Conservation (phyloP, 2,797 vertebrate genomes). For the Rhyacichthys aspro region DNA sequence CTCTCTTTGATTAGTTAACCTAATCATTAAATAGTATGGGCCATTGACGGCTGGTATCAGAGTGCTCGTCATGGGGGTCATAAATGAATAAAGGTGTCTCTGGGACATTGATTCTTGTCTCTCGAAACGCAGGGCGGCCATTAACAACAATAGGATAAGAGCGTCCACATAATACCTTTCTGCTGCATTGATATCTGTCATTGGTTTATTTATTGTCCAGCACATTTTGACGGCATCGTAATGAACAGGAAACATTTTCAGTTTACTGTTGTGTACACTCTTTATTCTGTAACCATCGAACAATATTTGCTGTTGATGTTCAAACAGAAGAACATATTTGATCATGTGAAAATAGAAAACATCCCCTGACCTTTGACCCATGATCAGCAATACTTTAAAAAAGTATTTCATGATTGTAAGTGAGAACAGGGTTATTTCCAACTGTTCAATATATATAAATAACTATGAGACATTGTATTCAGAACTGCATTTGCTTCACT, state of each 20-base stretch:
- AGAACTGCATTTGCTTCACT: neutral
- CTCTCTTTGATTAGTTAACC: conserved; percentile 74
- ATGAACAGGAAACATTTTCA: too few species aligned
- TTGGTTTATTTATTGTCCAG: neutral
- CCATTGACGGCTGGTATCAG: conserved; percentile 57
- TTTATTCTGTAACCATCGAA: too few species aligned
- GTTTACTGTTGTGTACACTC: too few species aligned
- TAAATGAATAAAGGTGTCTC: conserved; percentile 55
- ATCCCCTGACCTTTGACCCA: too few species aligned
- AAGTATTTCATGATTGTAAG: neutral
- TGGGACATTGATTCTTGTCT: conserved; percentile 52
- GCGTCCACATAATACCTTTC: conserved; percentile 10
- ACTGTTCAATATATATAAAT: neutral
- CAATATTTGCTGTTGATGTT: too few species aligned
- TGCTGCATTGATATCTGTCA: neutral
- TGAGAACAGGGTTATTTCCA: neutral
- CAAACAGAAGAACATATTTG: too few species aligned
- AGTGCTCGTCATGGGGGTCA: conserved; percentile 47
- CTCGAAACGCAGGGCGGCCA: conserved; percentile 9
- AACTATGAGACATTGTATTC: neutral
- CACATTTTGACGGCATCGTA: too few species aligned
- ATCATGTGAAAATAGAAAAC: too few species aligned
- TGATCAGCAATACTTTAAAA: too few species aligned
- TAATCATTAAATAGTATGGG: conserved; percentile 60
- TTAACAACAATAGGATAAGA: conserved; percentile 36